A percentile compares a stretch with the other conserved stretches of the same genome.
These are phyloP conservation scores for Idaea dimidiata DNA, from an alignment of 2,888 invertebrate genomes.

Conservation along the genomic window DNA sequence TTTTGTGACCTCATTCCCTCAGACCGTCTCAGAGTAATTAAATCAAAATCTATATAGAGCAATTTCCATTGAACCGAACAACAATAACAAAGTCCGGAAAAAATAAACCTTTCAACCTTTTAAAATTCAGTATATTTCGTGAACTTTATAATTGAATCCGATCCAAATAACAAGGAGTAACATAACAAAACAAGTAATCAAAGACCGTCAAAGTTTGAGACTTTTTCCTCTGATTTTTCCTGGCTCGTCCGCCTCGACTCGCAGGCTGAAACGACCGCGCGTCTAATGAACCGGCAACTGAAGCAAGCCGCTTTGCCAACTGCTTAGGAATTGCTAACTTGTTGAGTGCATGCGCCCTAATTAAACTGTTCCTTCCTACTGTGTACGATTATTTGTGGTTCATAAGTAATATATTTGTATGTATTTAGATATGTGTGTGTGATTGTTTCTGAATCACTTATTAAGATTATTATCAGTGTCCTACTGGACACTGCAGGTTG, in stretches of 20 bases:
- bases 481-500: too few species aligned
- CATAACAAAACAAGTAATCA: background rate
- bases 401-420: too few species aligned
- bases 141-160: background rate
- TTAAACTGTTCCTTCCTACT: constrained; percentile 4
- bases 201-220: background rate
- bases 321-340: constrained; percentile 6
- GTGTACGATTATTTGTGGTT: too few species aligned
- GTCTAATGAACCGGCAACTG: constrained; percentile 1
- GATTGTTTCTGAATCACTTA: too few species aligned
- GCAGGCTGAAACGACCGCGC: background rate
- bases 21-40: too few species aligned
- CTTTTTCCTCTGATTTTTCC: background rate
- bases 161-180: background rate
- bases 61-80: background rate
- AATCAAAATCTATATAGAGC: too few species aligned
- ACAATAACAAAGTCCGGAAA: background rate
- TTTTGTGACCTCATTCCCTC: too few species aligned
- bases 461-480: too few species aligned
- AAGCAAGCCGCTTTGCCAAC: background rate
- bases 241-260: background rate
- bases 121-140: background rate
- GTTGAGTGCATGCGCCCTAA: constrained; percentile 19
- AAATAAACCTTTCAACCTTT: too few species aligned
- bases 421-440: too few species aligned